These are phyloP conservation scores for Tupaia tana DNA, from an alignment of 2,113 vertebrate species.

Conservation along the genomic window DNA sequence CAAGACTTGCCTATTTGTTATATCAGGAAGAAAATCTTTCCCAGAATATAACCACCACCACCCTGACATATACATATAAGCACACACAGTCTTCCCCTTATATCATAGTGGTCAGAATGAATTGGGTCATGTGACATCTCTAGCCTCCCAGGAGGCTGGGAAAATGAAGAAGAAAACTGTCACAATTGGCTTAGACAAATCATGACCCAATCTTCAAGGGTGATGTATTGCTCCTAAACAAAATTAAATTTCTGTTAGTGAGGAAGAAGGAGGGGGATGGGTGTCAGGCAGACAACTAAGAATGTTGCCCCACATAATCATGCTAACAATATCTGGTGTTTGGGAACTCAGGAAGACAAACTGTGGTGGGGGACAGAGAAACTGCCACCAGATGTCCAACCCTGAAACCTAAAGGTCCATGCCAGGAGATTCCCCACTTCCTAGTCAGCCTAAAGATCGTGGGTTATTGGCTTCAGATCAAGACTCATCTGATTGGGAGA, in stretches of 20 bases:
- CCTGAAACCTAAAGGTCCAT: neutral
- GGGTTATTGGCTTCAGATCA: neutral
- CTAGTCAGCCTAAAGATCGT: neutral
- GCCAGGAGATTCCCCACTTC: neutral
- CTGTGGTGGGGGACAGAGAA: neutral
- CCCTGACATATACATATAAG: neutral
- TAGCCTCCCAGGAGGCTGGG: conserved; percentile 3
- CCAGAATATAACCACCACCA: neutral
- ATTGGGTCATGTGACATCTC: conserved; percentile 24
- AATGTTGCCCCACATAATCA: neutral
- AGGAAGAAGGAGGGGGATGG: neutral
- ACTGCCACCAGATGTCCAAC: neutral
- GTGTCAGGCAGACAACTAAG: neutral
- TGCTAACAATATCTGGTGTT: neutral
- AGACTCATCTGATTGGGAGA: neutral
- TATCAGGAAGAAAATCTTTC: neutral
- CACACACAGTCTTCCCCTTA: neutral
- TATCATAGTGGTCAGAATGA: conserved; percentile 24
- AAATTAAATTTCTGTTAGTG: conserved; percentile 47
- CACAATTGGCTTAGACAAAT: conserved; percentile 60
- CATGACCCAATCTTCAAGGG: neutral
- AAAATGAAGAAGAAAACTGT: conserved; percentile 62
- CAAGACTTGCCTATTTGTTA: neutral
- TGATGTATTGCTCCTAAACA: conserved; percentile 21
- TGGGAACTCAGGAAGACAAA: neutral